Conservation (phyloP, 2,888 invertebrate genomes). For the Loripinus fragilis region DNA sequence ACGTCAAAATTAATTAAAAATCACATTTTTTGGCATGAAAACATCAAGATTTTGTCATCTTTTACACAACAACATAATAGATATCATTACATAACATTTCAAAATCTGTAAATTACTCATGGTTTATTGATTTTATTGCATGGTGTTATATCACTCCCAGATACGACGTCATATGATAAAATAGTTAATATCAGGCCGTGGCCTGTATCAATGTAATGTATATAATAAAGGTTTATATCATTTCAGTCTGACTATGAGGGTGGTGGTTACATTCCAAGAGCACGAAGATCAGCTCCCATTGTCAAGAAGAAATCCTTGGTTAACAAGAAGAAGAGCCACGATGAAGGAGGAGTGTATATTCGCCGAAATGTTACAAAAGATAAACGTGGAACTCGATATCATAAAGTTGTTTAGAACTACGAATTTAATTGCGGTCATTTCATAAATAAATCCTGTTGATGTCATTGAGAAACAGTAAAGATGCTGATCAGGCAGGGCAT, state of each 20-base stretch:
- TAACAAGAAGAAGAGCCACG: conserved; percentile 63
- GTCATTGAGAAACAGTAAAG: not conserved
- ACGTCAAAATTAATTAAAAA: no score
- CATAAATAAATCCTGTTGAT: not conserved
- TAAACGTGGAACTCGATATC: conserved; percentile 58
- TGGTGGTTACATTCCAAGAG: conserved; percentile 33
- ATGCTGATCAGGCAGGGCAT: conserved; percentile 2
- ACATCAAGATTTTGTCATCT: no score
- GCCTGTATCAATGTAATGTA: no score
- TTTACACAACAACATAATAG: no score
- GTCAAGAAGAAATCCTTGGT: conserved; percentile 60
- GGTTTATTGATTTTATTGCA: no score
- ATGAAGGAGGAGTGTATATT: conserved; percentile 75
- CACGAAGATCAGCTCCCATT: conserved; percentile 29
- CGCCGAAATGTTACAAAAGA: conserved; percentile 69
- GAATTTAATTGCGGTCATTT: conserved; percentile 17
- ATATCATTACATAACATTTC: no score
- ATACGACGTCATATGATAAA: no score
- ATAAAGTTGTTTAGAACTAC: conserved; percentile 53
- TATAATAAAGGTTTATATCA: not conserved
- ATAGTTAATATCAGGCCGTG: no score
- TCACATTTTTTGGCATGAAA: no score
- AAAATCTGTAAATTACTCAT: not conserved
- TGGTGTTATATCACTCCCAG: no score
- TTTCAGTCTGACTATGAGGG: conserved; percentile 62